Base-by-base conservation (phyloP, 2,797 vertebrate genomes). In the Propithecus perrieri region DNA sequence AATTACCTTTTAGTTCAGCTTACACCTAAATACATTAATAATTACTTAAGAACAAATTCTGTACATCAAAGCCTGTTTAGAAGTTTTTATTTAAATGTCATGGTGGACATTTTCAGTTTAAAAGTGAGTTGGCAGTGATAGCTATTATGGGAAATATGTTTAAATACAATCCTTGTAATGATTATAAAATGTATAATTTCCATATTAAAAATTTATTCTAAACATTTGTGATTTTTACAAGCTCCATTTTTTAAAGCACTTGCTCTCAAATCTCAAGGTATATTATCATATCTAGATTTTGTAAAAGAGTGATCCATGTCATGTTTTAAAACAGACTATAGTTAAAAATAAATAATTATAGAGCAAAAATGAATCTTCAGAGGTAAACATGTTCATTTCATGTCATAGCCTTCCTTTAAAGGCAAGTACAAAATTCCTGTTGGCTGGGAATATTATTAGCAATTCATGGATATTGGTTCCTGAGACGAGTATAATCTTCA, bases 81-180 rank as follows among this genome's bases (percentile, higher is more conserved):
- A 96, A 95, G 28, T 26, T 92, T 92, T 93, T 79, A 85, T 76
- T 83, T 91, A 84, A 91, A 41, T 89, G 4, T 74, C 35, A 35
- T 63, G 3, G 55, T 92, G 50, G 65, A 79, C 50, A 69, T 50
- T 81, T 97, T 94, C 55, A 89, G n/a, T 92, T 86, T 94, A 83
- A 86, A 94, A 93, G 4, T 89, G 43, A 91, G 9, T 50, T 94
- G 55, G 14, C 33, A 86, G 10, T 81, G 22, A 74, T 20, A 91
- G 38, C n/a, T 84, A 92, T 30, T 22, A 13, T 81, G 46, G 20
- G 28, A 91, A 65, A 48, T 84, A 11, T 79, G 24, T 88, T 78
- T 78, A 90, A 89, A 55, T 74, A 41, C 69, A 43, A 80, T 67
- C 28, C 75, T 89, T 89, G 33, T 50, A 75, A n/a, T 83, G 26